Conservation (phyloP, 2,888 invertebrate genomes). For the Lasioglossum vierecki region DNA sequence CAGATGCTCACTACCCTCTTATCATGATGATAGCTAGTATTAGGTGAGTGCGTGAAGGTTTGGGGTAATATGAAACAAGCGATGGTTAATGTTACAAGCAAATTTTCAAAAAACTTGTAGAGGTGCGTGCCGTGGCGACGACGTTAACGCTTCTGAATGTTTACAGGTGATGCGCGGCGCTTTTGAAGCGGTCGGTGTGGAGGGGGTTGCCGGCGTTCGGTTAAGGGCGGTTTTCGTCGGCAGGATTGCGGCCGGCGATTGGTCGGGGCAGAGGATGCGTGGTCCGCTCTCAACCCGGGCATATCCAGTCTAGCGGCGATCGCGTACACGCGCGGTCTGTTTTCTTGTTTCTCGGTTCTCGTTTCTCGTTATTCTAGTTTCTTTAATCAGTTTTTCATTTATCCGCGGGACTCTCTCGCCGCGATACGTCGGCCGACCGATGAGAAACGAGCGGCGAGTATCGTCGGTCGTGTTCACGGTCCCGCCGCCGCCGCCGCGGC, state of each 20-base stretch:
- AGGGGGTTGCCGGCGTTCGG: background rate
- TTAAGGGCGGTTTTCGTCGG: slow-evolving; percentile 34
- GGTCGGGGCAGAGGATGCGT: slow-evolving; percentile 60
- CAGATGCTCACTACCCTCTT: no score
- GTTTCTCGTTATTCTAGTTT: slow-evolving; percentile 6
- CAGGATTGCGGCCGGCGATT: slow-evolving; percentile 54
- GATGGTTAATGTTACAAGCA: no score
- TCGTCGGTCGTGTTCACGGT: background rate
- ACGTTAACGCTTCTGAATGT: slow-evolving; percentile 1
- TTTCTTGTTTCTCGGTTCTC: background rate
- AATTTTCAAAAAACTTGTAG: no score
- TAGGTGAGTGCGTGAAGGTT: no score
- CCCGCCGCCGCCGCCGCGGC: slow-evolving; percentile 1
- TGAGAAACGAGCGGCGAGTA: slow-evolving; percentile 21
- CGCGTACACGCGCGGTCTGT: slow-evolving; percentile 60
- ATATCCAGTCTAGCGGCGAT: slow-evolving; percentile 73
- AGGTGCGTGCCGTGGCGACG: background rate
- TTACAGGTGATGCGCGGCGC: background rate
- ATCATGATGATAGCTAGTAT: no score
- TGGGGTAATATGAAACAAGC: no score
- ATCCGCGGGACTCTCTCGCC: slow-evolving; percentile 1
- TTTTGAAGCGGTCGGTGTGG: background rate
- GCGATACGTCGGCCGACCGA: slow-evolving; percentile 21
- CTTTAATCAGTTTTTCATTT: background rate
- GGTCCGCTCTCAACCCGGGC: slow-evolving; percentile 66